These are phyloP conservation scores for Conomelus anceps DNA, from an alignment of 2,888 invertebrate genomes.

Conservation along the genomic window DNA sequence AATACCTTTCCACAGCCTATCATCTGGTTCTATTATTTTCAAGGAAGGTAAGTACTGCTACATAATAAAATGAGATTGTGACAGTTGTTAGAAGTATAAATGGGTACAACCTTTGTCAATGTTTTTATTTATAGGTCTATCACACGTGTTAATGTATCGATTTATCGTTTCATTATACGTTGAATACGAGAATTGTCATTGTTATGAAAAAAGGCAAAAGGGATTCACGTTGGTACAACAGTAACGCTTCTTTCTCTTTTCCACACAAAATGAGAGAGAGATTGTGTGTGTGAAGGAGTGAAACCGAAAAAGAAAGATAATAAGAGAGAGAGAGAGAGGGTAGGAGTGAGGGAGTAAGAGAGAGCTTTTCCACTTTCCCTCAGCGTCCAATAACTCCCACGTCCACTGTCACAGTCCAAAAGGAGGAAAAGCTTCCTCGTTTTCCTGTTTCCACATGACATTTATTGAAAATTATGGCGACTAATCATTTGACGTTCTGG, in stretches of 20 bases:
- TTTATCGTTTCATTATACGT: neutral
- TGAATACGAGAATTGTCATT: neutral
- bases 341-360: neutral
- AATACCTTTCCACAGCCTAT: too few relatives aligned
- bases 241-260: neutral
- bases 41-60: neutral
- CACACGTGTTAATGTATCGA: neutral
- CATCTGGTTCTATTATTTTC: neutral
- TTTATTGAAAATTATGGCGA: neutral
- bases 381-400: neutral
- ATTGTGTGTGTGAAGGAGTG: neutral
- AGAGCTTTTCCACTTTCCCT: neutral
- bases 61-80: neutral
- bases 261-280: too few relatives aligned
- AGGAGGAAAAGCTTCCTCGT: neutral
- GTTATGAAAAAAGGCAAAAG: neutral
- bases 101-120: neutral
- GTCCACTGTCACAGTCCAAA: neutral
- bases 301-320: neutral
- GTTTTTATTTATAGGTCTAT: neutral
- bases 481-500: neutral
- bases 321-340: neutral
- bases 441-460: neutral
- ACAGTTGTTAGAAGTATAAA: neutral
- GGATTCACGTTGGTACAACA: neutral